Conservation (phyloP, 2,113 vertebrate species). For the Cygnus buccinator region DNA sequence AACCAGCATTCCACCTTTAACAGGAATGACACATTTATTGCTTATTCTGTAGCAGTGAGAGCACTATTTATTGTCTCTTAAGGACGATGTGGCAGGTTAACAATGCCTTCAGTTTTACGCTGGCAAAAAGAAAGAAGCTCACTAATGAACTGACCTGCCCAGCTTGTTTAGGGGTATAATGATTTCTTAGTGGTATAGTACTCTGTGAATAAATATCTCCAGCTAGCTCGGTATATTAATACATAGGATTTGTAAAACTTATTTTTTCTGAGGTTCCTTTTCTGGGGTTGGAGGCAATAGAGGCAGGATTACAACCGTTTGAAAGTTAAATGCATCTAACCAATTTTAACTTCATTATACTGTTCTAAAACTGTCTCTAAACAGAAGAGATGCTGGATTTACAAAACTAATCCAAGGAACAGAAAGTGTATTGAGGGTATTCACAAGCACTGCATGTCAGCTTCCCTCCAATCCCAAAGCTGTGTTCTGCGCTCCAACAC, state of each 20-base stretch:
- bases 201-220: not conserved
- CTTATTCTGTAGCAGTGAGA: conserved; percentile 46
- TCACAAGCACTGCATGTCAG: not conserved
- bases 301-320: not conserved
- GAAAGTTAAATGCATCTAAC: conserved; percentile 6
- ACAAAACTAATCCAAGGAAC: not conserved
- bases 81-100: conserved; percentile 58
- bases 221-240: not conserved
- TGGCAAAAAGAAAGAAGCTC: conserved; percentile 27
- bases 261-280: not conserved
- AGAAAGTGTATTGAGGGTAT: not conserved
- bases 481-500: conserved; percentile 54
- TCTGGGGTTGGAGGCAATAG: not conserved
- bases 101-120: conserved; percentile 52
- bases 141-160: conserved; percentile 52
- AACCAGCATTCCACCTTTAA: conserved; percentile 34
- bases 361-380: not conserved
- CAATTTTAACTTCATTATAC: conserved; percentile 1
- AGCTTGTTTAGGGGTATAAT: conserved; percentile 19
- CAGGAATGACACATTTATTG: conserved; percentile 62
- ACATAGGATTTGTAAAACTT: not conserved
- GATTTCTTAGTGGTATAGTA: conserved; percentile 51
- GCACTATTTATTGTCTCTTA: conserved; percentile 66
- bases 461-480: conserved; percentile 65
- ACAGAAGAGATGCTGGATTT: not conserved